Evolutionary conservation across 2,797 vertebrate species (phyloP).

Genomic region (Prionace glauca): DNA sequence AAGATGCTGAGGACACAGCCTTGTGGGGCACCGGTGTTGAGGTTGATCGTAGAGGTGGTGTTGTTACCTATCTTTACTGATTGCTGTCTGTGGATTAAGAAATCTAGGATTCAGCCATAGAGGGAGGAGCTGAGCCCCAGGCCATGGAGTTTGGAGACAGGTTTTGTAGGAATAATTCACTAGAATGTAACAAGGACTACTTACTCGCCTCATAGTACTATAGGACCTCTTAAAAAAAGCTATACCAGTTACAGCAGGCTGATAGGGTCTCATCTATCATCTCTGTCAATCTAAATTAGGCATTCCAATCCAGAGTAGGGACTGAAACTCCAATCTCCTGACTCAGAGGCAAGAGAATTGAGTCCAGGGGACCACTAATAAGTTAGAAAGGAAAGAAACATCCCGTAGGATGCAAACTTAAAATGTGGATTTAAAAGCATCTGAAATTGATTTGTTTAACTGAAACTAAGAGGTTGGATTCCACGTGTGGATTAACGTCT

Average conservation of each 20-base stretch:
- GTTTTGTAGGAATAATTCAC: too few relatives aligned
- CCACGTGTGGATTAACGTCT: not conserved
- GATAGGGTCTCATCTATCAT: not conserved
- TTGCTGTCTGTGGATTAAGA: too few relatives aligned
- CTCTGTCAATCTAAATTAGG: not conserved
- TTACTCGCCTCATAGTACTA: not conserved
- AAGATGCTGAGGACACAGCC: too few relatives aligned
- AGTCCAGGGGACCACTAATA: not conserved
- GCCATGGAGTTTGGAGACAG: too few relatives aligned
- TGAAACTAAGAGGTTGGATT: not conserved
- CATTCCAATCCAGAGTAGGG: not conserved
- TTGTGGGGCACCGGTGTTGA: too few relatives aligned
- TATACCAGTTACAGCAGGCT: not conserved
- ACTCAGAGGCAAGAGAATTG: not conserved
- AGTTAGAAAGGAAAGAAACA: not conserved
- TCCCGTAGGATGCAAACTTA: not conserved
- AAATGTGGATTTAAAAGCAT: not conserved
- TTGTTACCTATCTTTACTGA: too few relatives aligned
- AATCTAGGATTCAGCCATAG: too few relatives aligned
- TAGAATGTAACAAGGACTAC: not conserved
- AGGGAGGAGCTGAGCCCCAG: too few relatives aligned
- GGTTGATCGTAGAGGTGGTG: too few relatives aligned
- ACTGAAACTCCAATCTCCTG: not conserved
- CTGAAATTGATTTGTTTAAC: not conserved
- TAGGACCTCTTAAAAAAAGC: not conserved